These are phyloP conservation scores for Tachysurus fulvidraco DNA, from an alignment of 2,113 vertebrate species.

Conservation along the genomic window DNA sequence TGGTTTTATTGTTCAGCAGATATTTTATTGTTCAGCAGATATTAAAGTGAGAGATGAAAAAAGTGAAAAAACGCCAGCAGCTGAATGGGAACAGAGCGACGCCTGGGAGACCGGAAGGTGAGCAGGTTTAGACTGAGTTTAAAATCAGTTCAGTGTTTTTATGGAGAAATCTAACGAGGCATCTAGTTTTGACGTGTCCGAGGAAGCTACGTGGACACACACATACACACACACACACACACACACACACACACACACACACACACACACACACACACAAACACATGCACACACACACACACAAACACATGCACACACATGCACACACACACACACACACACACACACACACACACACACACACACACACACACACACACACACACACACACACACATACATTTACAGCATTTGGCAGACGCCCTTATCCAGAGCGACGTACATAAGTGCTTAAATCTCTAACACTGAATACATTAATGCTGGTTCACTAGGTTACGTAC, in stretches of 20 bases:
- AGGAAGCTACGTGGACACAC: neutral
- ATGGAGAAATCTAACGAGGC: neutral
- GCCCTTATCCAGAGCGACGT: no score
- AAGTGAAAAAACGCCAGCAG: constrained; percentile 60
- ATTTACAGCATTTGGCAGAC: no score
- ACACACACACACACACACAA: no score
- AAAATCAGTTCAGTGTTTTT: neutral
- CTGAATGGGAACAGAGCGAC: constrained; percentile 55
- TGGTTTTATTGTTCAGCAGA: neutral
- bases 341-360: no score
- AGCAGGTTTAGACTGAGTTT: neutral
- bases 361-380: no score
- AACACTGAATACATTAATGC: no score
- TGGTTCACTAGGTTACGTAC: no score
- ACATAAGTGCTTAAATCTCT: no score
- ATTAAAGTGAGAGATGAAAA: constrained; percentile 64
- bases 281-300: no score
- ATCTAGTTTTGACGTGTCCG: neutral
- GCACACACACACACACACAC: no score
- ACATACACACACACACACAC: neutral
- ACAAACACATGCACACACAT: no score
- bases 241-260: neutral
- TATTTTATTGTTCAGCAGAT: neutral
- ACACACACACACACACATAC: no score
- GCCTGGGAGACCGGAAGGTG: constrained; percentile 62